Percentiles rank a stretch among this genome's conserved stretches.
These are phyloP conservation scores for Alca torda DNA, from an alignment of 2,797 vertebrate species.

Conservation along the genomic window DNA sequence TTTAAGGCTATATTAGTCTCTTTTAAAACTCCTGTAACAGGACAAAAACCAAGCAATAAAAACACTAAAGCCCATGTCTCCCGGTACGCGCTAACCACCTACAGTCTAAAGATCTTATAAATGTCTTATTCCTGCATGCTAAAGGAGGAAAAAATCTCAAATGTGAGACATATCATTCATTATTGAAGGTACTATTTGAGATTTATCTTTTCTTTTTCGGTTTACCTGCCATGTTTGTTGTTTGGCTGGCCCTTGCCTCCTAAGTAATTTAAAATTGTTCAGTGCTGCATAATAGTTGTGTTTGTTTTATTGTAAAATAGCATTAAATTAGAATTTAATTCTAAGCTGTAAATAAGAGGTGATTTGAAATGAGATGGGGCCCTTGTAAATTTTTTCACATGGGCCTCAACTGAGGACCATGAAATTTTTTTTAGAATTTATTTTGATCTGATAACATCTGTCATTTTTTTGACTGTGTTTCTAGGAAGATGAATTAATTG, in stretches of 20 bases:
- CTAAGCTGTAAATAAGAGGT: background rate
- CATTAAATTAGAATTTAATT: background rate
- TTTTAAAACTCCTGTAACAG: background rate
- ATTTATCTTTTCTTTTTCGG: background rate
- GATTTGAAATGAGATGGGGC: background rate
- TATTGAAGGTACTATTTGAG: background rate
- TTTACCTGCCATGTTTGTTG: background rate
- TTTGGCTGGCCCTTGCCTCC: background rate
- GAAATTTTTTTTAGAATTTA: background rate
- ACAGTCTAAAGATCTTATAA: background rate
- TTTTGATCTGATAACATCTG: background rate
- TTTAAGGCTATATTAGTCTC: background rate
- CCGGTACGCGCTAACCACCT: background rate
- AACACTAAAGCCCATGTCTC: background rate
- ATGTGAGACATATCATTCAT: background rate
- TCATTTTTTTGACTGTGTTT: background rate
- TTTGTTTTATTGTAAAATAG: background rate
- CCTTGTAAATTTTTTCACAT: no score
- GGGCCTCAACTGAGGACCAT: background rate
- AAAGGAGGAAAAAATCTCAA: background rate
- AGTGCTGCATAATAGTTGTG: accelerated
- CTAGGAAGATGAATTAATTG: background rate
- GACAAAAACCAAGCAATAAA: conserved; percentile 15
- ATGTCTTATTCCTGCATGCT: background rate
- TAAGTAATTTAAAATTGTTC: background rate